These are phyloP conservation scores for Pachyrhynchus sulphureomaculatus DNA, from an alignment of 1,140 invertebrate genomes.

Conservation along the genomic window DNA sequence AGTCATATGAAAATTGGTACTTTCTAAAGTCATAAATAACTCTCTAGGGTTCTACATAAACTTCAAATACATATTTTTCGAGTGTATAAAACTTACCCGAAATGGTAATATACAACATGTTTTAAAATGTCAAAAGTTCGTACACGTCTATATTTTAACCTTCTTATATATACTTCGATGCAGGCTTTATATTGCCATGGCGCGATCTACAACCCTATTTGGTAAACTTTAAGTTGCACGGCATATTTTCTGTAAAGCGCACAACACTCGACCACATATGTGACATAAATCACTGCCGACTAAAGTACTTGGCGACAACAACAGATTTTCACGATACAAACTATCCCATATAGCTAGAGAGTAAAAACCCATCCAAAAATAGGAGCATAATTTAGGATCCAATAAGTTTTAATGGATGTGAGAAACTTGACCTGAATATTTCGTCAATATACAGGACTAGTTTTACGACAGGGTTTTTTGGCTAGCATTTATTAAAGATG, in stretches of 20 bases:
- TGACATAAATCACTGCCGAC: conserved; percentile 38
- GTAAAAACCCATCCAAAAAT: conserved; percentile 33
- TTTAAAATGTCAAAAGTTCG: neutral
- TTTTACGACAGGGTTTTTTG: too few relatives aligned
- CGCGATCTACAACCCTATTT: conserved; percentile 7
- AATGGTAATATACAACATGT: neutral
- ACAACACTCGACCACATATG: conserved; percentile 41
- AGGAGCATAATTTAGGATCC: conserved; percentile 36
- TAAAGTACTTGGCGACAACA: conserved; percentile 41
- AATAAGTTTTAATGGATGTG: conserved; percentile 33
- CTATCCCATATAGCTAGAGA: conserved; percentile 34
- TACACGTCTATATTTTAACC: neutral
- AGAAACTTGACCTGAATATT: conserved; percentile 26
- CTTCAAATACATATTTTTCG: too few relatives aligned
- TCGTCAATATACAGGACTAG: conserved; percentile 4
- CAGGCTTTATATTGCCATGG: conserved; percentile 5
- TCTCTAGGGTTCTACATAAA: too few relatives aligned
- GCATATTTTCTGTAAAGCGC: conserved; percentile 39
- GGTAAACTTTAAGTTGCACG: conserved; percentile 23
- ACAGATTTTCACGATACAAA: conserved; percentile 43
- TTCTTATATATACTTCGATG: conserved; percentile 9
- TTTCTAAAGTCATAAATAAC: too few relatives aligned
- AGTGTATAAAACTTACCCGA: too few relatives aligned
- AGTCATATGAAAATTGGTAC: too few relatives aligned
- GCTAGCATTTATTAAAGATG: too few relatives aligned